Evolutionary conservation across 2,797 vertebrate species (phyloP).

Genomic region (Cuniculus paca): DNA sequence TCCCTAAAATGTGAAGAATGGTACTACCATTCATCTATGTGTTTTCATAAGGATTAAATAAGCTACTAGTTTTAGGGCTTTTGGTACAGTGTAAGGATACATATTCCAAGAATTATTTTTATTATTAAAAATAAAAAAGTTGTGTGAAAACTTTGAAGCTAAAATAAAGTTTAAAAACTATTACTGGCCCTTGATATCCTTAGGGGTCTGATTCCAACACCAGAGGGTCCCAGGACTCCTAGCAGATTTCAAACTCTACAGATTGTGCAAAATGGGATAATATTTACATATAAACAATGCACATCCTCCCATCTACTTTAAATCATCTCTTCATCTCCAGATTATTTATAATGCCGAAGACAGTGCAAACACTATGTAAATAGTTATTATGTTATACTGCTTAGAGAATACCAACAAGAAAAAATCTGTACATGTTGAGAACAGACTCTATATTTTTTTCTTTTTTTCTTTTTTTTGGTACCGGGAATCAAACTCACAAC

Average conservation of each 20-base stretch:
- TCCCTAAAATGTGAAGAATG: not conserved
- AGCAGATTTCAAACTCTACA: not conserved
- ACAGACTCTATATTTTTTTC: not conserved
- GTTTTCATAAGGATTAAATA: not conserved
- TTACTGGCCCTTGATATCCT: not conserved
- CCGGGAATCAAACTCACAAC: too few species aligned
- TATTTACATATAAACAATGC: not conserved
- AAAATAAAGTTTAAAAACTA: conserved; percentile 30
- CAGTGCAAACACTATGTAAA: too few species aligned
- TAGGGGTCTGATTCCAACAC: not conserved
- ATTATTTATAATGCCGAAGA: too few species aligned
- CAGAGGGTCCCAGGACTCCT: not conserved
- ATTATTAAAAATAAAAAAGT: not conserved
- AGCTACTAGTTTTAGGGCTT: not conserved
- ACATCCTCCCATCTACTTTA: too few species aligned
- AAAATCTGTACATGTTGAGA: not conserved
- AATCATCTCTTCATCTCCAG: too few species aligned
- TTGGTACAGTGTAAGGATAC: not conserved
- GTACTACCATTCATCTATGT: not conserved
- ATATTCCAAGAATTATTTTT: not conserved
- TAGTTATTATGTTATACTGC: too few species aligned
- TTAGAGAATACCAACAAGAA: not conserved
- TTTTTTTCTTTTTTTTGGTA: too few species aligned
- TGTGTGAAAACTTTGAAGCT: not conserved
- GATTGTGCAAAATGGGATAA: not conserved